phyloP scores from a whole-genome alignment of 2,797 vertebrate species.

The Tympanoctomys barrerae region DNA sequence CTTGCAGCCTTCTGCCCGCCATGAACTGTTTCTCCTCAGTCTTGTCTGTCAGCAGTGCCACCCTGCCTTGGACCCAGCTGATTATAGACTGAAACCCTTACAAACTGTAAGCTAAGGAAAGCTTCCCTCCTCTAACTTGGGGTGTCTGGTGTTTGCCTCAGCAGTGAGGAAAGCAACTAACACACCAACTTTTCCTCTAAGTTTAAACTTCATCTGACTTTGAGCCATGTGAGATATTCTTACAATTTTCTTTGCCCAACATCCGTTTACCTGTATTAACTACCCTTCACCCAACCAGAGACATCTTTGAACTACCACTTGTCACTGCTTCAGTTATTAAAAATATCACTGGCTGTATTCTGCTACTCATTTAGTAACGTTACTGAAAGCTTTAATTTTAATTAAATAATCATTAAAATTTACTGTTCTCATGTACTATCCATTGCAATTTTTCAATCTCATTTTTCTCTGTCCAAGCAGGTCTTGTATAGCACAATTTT shows the following conservation, averaged over 20 bases:
- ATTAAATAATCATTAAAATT: background rate
- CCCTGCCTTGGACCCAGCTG: too few species aligned
- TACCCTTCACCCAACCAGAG: background rate
- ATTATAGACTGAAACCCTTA: too few species aligned
- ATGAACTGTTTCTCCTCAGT: too few species aligned
- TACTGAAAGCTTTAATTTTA: background rate
- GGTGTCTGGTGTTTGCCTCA: too few species aligned
- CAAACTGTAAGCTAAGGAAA: too few species aligned
- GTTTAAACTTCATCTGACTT: background rate
- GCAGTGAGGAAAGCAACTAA: too few species aligned
- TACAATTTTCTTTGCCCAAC: background rate
- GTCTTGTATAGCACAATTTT: background rate
- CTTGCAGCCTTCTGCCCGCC: too few species aligned
- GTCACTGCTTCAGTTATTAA: background rate
- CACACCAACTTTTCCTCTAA: background rate
- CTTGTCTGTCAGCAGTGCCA: too few species aligned
- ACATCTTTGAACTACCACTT: too few species aligned
- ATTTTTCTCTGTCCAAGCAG: background rate
- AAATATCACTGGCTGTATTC: background rate
- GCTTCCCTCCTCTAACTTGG: too few species aligned
- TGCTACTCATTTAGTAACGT: background rate
- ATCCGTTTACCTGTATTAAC: background rate
- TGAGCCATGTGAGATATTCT: background rate
- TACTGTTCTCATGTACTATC: background rate
- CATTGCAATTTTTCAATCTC: background rate